Percentiles rank a stretch among this genome's conserved stretches.
phyloP scores from a whole-genome alignment of 2,888 invertebrate genomes.

The Antheraea yamamai region DNA sequence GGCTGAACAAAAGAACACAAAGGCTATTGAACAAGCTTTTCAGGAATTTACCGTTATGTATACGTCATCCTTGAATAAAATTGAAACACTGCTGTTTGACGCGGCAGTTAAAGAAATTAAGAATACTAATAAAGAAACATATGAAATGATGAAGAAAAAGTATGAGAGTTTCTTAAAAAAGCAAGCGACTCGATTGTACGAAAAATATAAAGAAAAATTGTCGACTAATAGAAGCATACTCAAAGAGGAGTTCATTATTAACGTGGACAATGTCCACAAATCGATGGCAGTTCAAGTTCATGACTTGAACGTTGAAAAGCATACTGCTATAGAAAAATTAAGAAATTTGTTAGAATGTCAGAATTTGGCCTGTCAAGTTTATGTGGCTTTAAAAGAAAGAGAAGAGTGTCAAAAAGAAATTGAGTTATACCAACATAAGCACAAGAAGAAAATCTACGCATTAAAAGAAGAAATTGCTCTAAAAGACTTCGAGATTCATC shows the following conservation, averaged over 20 bases:
- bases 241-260: conserved; percentile 52
- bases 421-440: conserved; percentile 46
- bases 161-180: conserved; percentile 50
- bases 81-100: conserved; percentile 57
- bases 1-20: conserved; percentile 49
- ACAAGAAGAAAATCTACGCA: conserved; percentile 53
- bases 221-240: conserved; percentile 46
- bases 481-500: conserved; percentile 56
- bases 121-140: conserved; percentile 42
- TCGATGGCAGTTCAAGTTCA: conserved; percentile 48
- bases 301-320: conserved; percentile 66
- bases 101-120: conserved; percentile 57
- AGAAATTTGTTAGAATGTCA: conserved; percentile 60
- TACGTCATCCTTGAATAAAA: conserved; percentile 51
- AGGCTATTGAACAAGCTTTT: conserved; percentile 51
- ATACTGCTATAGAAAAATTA: conserved; percentile 61
- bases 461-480: conserved; percentile 48
- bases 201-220: conserved; percentile 52
- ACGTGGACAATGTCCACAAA: conserved; percentile 44
- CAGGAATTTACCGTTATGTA: conserved; percentile 56
- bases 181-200: conserved; percentile 59
- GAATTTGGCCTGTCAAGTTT: conserved; percentile 72
- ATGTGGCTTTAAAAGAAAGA: conserved; percentile 70
- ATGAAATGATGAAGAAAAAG: conserved; percentile 50
- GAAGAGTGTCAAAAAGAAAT: conserved; percentile 58